A percentile compares a stretch with the other conserved stretches of the same genome.
Conservation (phyloP, 1,140 invertebrate species). For the Pseudomyrmex cubaensis region DNA sequence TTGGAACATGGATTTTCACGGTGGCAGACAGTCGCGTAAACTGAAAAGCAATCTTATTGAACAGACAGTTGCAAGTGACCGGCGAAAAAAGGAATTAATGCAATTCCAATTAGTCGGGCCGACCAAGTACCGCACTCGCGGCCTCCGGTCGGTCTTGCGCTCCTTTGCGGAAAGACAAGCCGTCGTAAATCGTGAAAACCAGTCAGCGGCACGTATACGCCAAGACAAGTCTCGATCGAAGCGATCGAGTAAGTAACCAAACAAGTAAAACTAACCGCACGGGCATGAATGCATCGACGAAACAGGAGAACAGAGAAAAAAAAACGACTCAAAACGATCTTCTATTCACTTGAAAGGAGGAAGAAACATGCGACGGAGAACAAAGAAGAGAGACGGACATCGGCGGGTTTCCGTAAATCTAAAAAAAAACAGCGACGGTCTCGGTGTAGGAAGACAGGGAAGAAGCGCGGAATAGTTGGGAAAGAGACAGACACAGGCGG, state of each 20-base stretch:
- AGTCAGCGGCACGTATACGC: slow-evolving; percentile 56
- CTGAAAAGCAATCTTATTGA: slow-evolving; percentile 68
- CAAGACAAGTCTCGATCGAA: slow-evolving; percentile 59
- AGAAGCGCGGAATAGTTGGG: slow-evolving; percentile 16
- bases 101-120: slow-evolving; percentile 75
- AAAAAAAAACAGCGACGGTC: slow-evolving; percentile 30
- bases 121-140: slow-evolving; percentile 59
- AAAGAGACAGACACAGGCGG: slow-evolving; percentile 30
- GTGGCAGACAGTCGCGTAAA: slow-evolving; percentile 55
- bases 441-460: neutral
- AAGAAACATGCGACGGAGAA: slow-evolving; percentile 23
- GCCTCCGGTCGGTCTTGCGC: slow-evolving; percentile 62
- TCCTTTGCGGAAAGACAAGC: slow-evolving; percentile 69
- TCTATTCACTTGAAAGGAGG: neutral
- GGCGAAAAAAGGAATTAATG: slow-evolving; percentile 76
- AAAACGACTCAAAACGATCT: neutral
- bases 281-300: slow-evolving; percentile 47
- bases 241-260: slow-evolving; percentile 64
- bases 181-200: slow-evolving; percentile 61
- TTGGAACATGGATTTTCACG: slow-evolving; percentile 62
- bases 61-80: slow-evolving; percentile 33
- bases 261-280: slow-evolving; percentile 65
- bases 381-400: slow-evolving; percentile 30
- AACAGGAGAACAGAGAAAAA: slow-evolving; percentile 10
- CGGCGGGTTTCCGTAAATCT: slow-evolving; percentile 26